Evolutionary conservation across 1,140 invertebrate species (phyloP), one percentile per base, ranked within the genome.

Genomic region (Cephus cinctus): DNA sequence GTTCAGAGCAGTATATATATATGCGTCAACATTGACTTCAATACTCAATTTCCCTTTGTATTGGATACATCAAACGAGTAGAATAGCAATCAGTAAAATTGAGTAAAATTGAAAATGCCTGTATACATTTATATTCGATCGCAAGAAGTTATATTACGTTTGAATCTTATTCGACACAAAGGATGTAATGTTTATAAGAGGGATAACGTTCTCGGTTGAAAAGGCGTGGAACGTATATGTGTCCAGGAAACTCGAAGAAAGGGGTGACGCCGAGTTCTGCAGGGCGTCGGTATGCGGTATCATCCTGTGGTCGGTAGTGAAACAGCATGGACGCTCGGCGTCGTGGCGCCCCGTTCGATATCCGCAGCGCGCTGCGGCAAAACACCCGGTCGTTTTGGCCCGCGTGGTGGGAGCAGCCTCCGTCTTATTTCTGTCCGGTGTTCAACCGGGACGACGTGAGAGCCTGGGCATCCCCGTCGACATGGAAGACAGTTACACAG

Each of bases 401-500:
- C 20, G 38, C 8, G 48, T 64, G 49, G 67, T 65, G 57, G 68
- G 65, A 67, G 60, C 49, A 51, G 54, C 56, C 63, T 72, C 56
- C 52, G 61, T 66, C 70, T 72, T 73, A 75, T 73, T 73, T 75
- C 64, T 53, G 68, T 72, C 65, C 52, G 43, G 41, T 36, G 42
- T 42, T 8, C 50, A 43, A 48, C 43, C 30, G 30, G 27, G 49
- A 12, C 15, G 19, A 16, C 20, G 21, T 8, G 20, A 15, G 15
- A 19, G 27, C 25, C 25, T 6, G 34, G 20, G 19, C 31, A 31
- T 25, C 1, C 43, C 53, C 48, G 31, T 42, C 43, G 50, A 45
- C 25, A 75, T 76, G 73, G 71, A 76, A 56, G 74, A 76, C 48
- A 74, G 72, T 61, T 75, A 75, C 57, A 64, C 59, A 50, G 68